Conservation (phyloP, 37 sponge, comb jelly and placozoan species). For the Chondrosia reniformis region DNA sequence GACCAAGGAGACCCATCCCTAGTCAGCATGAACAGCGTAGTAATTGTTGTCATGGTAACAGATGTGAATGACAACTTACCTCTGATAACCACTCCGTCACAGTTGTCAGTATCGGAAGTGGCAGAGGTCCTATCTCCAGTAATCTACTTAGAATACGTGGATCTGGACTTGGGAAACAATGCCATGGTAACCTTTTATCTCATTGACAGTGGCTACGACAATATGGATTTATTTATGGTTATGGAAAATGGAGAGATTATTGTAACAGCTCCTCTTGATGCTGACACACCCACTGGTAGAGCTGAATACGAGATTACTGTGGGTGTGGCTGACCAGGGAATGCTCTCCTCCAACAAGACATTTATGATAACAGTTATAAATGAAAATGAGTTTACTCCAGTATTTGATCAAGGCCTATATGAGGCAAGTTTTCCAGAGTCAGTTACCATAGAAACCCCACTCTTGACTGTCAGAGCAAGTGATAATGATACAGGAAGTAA, state of each 20-base stretch:
- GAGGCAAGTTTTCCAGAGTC: not conserved
- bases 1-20: not conserved
- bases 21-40: not conserved
- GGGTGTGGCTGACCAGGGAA: not conserved
- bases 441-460: not conserved
- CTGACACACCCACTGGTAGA: not conserved
- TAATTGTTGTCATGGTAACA: not conserved
- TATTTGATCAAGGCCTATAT: not conserved
- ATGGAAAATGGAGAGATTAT: not conserved
- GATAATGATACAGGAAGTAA: not conserved
- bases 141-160: not conserved
- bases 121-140: not conserved
- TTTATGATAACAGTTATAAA: not conserved
- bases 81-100: not conserved
- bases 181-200: not conserved
- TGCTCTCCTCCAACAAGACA: not conserved
- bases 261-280: not conserved
- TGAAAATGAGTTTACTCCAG: constrained; percentile 24
- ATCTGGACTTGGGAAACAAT: not conserved
- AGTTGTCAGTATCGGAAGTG: not conserved
- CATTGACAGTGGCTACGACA: not conserved
- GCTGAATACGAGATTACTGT: not conserved
- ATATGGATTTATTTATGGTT: not conserved
- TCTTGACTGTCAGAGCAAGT: not conserved
- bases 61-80: not conserved